Base-by-base conservation (phyloP, 2,797 vertebrate species). In the Pangasius krempfi region DNA sequence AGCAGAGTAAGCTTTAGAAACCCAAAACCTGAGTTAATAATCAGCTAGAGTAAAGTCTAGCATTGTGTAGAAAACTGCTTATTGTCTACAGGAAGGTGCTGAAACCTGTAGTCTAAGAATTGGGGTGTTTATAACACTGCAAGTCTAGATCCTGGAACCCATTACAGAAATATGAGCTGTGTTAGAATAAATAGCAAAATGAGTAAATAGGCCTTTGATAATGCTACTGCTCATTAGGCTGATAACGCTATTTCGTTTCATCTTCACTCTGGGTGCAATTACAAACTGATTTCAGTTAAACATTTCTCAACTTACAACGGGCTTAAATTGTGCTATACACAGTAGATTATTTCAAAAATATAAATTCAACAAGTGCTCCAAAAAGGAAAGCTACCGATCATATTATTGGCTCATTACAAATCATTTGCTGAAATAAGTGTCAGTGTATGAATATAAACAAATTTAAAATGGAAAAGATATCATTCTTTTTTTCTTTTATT, bases 11-110 rank as follows among this genome's bases (percentile, higher is more conserved):
- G 40, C 84, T 85, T 92, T 78, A 85, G 90, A 87, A 86, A 91
- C 85, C 84, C 84, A 70, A 88, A 87, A 78, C 73, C 89, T 68
- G 37, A 79, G 90, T 89, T 89, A 92, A 92, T 90, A 91, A 91
- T 91, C 87, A 84, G 85, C 66, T 86, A 81, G 70, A 88, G 73
- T 88, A 89, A 90, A 91, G 84, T 89, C 78, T 88, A 84, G 54
- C 56, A 89, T 87, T 90, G 89, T 92, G 76, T 79, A 75, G 86
- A 83, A 91, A 89, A 88, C 88, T 89, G 85, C 89, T 88, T 88
- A 89, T 90, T 90, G 88, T 90, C 87, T 86, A 56, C 22, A 60
- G n/a, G 54, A 90, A 89, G 75, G 86, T 84, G 76, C 56, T 81
- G 73, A 91, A 91, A 89, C 85, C 87, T 89, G 79, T 90, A 81